phyloP scores from a whole-genome alignment of 53 echinoderm and acorn worm species.

The Paracentrotus lividus region DNA sequence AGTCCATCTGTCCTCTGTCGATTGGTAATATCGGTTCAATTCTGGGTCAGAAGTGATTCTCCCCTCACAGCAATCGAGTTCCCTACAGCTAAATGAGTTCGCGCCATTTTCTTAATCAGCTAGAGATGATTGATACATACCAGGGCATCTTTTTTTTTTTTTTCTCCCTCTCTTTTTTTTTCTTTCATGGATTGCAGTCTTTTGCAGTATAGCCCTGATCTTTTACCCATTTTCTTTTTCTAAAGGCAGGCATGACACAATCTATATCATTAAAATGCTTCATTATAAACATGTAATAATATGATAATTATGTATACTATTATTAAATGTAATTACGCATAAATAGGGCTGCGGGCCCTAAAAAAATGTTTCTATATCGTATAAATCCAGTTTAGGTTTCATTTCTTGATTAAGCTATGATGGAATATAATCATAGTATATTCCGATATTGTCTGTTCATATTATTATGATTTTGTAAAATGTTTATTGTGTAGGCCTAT shows the following conservation, averaged over 20 bases:
- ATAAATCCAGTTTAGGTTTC: no score
- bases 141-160: not conserved
- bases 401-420: no score
- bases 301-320: no score
- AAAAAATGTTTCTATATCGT: no score
- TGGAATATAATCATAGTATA: no score
- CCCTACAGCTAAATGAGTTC: not conserved
- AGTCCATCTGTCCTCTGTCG: not conserved
- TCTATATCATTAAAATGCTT: not conserved
- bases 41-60: not conserved
- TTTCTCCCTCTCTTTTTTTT: not conserved
- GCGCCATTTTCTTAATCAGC: slow-evolving; percentile 5
- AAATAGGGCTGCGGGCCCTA: no score
- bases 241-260: no score
- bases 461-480: no score
- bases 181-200: not conserved
- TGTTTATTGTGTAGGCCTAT: no score
- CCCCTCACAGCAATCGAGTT: not conserved
- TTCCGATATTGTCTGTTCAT: no score
- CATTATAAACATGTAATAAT: no score
- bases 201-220: not conserved
- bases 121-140: not conserved
- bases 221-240: not conserved
- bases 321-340: no score
- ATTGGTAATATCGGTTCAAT: not conserved